Base-by-base conservation (phyloP, 2,888 invertebrate genomes). In the Muschampia plurimacula region DNA sequence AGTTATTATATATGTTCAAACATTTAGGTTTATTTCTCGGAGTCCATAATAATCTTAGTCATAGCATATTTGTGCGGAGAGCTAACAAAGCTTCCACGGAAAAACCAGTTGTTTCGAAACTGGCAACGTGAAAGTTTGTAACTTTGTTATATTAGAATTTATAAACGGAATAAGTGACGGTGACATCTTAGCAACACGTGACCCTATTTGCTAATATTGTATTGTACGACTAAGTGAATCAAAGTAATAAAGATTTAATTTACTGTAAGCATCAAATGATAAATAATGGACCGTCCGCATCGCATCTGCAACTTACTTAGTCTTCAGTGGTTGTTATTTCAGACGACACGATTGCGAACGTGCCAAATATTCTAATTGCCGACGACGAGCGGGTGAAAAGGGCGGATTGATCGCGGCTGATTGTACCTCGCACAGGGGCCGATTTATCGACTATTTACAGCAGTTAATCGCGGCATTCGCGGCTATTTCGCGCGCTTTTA, bases 311-410 rank as follows among this genome's bases (percentile, higher is more conserved):
- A 2, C 55, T 13, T 22, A 13, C 36, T 15, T 0, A 36, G 22
- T 71, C 71, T 67, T 13, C 65, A 46, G 60, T 10, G 41, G 59
- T 57, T 65, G 71, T 72, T 72, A 72, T 72, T 72, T 72, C 71
- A 67, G 71, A 72, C 70, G 63, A 74, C 73, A 80, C 77, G 78
- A 28, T 80, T 80, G 80, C 74, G 67, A 60, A 69, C 32, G 66
- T 71, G 80, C 78, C 80, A 81, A 79, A 76, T 78, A 81, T 80
- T 79, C 77, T 80, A 81, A 81, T 80, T 77, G 80, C 77, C 75
- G 68, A 71, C 76, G 72, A 75, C 67, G 71, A 60, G 60, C 69
- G 74, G 67, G 74, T 74, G 73, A 69, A 77, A 77, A 75, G 74
- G 76, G 68, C 69, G 75, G 77, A 74, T 76, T 74, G 76, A 76